phyloP scores from a whole-genome alignment of 2,888 invertebrate species.

The Brassicogethes aeneus region DNA sequence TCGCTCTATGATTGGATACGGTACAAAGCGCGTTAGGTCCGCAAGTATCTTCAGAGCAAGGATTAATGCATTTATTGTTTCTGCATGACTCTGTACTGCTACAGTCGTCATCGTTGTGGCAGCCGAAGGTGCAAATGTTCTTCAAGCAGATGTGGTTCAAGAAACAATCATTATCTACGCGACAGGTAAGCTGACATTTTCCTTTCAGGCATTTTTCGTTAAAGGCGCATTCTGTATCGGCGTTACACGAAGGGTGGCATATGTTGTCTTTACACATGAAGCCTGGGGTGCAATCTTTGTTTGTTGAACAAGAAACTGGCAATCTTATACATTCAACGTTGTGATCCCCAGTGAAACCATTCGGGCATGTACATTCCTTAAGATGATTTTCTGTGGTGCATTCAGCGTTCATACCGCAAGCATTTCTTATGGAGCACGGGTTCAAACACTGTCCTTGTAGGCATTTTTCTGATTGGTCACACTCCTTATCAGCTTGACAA shows the following conservation, averaged over 20 bases:
- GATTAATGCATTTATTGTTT: conserved; percentile 71
- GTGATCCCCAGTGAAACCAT: conserved; percentile 77
- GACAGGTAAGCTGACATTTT: conserved; percentile 80
- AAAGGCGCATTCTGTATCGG: conserved; percentile 75
- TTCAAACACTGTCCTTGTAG: conserved; percentile 72
- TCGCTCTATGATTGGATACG: conserved; percentile 70
- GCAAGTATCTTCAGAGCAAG: conserved; percentile 68
- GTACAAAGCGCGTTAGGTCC: conserved; percentile 79
- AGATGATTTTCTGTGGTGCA: conserved; percentile 64
- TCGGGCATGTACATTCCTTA: conserved; percentile 74
- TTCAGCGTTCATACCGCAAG: conserved; percentile 78
- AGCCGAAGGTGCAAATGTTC: conserved; percentile 80
- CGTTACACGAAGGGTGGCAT: conserved; percentile 67
- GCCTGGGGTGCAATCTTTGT: conserved; percentile 61
- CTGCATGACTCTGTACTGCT: conserved; percentile 75
- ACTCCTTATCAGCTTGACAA: conserved; percentile 72
- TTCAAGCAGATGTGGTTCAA: conserved; percentile 81
- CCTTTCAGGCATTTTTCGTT: conserved; percentile 83
- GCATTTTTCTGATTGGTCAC: conserved; percentile 70
- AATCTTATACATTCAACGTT: conserved; percentile 80
- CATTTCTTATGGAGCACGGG: conserved; percentile 64
- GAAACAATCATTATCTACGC: conserved; percentile 88
- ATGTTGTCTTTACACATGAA: conserved; percentile 72
- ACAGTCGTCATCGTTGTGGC: conserved; percentile 80
- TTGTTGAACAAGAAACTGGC: conserved; percentile 64